phyloP scores from a whole-genome alignment of 2,888 invertebrate species.

The Caenorhabditis uteleia region DNA sequence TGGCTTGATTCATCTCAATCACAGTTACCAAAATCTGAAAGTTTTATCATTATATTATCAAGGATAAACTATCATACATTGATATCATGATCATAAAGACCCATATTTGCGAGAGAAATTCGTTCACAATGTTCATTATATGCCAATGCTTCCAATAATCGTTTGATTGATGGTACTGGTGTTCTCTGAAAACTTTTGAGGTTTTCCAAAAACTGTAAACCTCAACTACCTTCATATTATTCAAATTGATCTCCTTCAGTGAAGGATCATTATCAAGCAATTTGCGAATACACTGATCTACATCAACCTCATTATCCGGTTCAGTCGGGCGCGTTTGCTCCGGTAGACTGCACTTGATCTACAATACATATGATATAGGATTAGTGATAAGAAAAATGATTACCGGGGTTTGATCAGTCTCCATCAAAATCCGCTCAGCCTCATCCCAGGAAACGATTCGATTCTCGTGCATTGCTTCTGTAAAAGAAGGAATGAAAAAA shows the following conservation, averaged over 20 bases:
- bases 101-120: slow-evolving; percentile 89
- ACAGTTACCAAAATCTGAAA: slow-evolving; percentile 76
- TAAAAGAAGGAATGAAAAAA: slow-evolving; percentile 20
- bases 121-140: slow-evolving; percentile 90
- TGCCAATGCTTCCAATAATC: slow-evolving; percentile 85
- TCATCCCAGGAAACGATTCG: slow-evolving; percentile 68
- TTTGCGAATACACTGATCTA: slow-evolving; percentile 77
- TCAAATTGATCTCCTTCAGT: slow-evolving; percentile 92
- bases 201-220: slow-evolving; percentile 1
- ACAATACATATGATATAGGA: slow-evolving; percentile 15
- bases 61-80: slow-evolving; percentile 69
- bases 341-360: slow-evolving; percentile 64
- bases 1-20: slow-evolving; percentile 70
- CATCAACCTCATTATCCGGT: slow-evolving; percentile 94
- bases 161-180: slow-evolving; percentile 75
- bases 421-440: slow-evolving; percentile 61
- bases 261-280: slow-evolving; percentile 79
- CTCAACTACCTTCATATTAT: slow-evolving; percentile 87
- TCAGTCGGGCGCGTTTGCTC: slow-evolving; percentile 74
- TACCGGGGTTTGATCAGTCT: slow-evolving; percentile 49
- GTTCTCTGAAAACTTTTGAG: slow-evolving; percentile 57
- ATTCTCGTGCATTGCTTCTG: slow-evolving; percentile 69
- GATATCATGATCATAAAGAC: slow-evolving; percentile 86
- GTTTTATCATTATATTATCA: neutral
- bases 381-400: slow-evolving; percentile 1